phyloP scores from a whole-genome alignment of 1,140 invertebrate genomes.

The Cryptotermes secundus region DNA sequence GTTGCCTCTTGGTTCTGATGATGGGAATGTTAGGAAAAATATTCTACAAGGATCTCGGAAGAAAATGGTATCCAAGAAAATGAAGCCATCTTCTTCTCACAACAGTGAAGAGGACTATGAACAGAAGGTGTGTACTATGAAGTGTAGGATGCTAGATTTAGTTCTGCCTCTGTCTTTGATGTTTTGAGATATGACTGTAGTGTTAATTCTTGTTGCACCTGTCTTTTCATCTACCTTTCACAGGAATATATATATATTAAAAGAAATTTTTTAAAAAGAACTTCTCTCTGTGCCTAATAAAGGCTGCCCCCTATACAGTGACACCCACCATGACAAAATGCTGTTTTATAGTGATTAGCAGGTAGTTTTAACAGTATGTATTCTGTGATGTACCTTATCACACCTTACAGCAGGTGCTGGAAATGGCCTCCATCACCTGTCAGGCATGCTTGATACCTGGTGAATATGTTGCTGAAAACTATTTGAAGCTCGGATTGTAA shows the following conservation, averaged over 20 bases:
- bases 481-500: no score
- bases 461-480: no score
- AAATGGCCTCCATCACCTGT: background rate
- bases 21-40: slow-evolving; percentile 27
- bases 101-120: slow-evolving; percentile 34
- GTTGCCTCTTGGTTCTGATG: slow-evolving; percentile 27
- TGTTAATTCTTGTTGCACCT: background rate
- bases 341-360: no score
- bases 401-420: background rate
- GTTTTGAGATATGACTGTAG: background rate
- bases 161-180: background rate
- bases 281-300: no score
- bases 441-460: no score
- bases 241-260: background rate
- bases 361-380: no score
- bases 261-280: background rate
- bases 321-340: no score
- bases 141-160: no score
- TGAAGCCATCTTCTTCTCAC: background rate
- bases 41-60: slow-evolving; percentile 18
- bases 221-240: background rate
- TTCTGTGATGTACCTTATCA: no score
- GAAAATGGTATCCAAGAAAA: slow-evolving; percentile 28
- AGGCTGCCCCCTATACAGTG: no score
- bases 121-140: slow-evolving; percentile 22